Evolutionary conservation across 2,888 invertebrate species (phyloP), one percentile per base, ranked within the genome.

Genomic region (Cyclophora albipunctata): DNA sequence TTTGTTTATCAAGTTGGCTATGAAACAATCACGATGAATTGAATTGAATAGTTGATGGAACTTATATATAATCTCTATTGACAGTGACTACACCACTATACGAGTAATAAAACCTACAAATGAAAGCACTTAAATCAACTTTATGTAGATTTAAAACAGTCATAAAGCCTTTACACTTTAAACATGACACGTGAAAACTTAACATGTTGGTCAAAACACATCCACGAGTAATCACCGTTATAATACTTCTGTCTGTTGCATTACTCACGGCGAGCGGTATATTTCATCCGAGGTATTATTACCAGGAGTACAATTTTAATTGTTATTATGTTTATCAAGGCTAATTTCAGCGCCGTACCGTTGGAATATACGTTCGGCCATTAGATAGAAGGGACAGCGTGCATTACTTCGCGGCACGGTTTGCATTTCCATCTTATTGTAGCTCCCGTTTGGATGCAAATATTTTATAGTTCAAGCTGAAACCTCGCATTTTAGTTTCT

Each of bases 341-440:
- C 64, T 69, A 67, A 69, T 72, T 67, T 64, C 53, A 57, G 59
- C 55, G 48, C 56, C 49, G 53, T 54, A 54, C 55, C 46, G 56
- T 58, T 59, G 63, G 64, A 69, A 73, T 70, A 63, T 67, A 65
- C 60, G 55, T 58, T 57, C 55, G 58, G 63, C 67, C 67, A 73
- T 75, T 73, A 75, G 58, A 57, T 44, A 51, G 60, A 57, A 60
- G 63, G 69, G 67, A 69, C 71, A 73, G 68, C 75, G 72, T 76
- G 73, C 78, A 75, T 75, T 72, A 74, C 73, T 68, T 66, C 62
- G 65, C 66, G 66, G 64, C 63, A 69, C 72, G 69, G 72, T 69
- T 73, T 69, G 73, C 78, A 82, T 83, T 84, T 81, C 76, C 75
- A 81, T 84, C 77, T 79, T 83, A 81, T 82, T 83, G 82, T 82